Base-by-base conservation (phyloP, 2,797 vertebrate species). In the Chaetophractus vellerosus region DNA sequence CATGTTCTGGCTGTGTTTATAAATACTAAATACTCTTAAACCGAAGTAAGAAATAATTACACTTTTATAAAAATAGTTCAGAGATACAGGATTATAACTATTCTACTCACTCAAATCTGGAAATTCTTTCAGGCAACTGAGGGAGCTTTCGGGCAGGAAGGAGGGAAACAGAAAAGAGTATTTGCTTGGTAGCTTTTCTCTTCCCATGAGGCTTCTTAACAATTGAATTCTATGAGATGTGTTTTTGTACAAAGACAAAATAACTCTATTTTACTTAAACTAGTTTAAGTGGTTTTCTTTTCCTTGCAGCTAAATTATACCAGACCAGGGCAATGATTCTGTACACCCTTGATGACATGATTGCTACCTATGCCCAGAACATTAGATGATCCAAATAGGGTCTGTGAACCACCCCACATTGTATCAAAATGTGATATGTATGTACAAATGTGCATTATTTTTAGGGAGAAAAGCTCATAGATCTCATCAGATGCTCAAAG, bases 241-340 rank as follows among this genome's bases (percentile, higher is more conserved):
- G 28, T 41, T 90, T 79, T 90, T 55, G 63, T 64, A 90, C 79
- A 45, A 45, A 45, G 45, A 79, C 85, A 79, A 85, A 90, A 19
- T 71, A 89, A 76, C 55, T 68, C n/a, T 28, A 16, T 78, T 93
- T 82, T 85, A 45, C 85, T 68, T 89, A 75, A 82, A 45, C 16
- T 78, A 79, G 28, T 90, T 94, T 50, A 90, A 69, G 3, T 90
- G 21, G 26, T 72, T 76, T 94, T 90, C 41, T 90, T 2, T 71
- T 71, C 9, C 52, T 90, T 79, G 6, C 12, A 63, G 33, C 18
- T 79, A 79, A 78, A 90, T 41, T 83, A 33, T 63, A 84, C 31
- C 36, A 82, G 38, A 82, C 61, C 9, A 75, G 36, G 31, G 36
- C 12, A 66, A 1, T 88, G 68, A 66, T 88, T 81, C 28, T 74